phyloP scores from a whole-genome alignment of 2,888 invertebrate genomes.

The Agriopis marginaria region DNA sequence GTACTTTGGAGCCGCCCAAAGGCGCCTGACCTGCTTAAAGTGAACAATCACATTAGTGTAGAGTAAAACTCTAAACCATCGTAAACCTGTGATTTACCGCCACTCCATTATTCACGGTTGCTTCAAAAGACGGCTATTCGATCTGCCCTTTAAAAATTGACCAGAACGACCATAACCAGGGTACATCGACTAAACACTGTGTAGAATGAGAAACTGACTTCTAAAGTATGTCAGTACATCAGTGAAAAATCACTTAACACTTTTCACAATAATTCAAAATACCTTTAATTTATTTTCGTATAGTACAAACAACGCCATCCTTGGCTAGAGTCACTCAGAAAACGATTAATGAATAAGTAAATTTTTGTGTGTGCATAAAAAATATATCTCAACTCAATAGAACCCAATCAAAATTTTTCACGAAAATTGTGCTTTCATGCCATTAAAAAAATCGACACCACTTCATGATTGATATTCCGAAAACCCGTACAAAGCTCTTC shows the following conservation, averaged over 20 bases:
- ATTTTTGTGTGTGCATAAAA: too few species aligned
- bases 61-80: slow-evolving; percentile 9
- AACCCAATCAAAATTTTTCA: too few species aligned
- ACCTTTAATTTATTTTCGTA: too few species aligned
- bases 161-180: slow-evolving; percentile 35
- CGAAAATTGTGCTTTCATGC: too few species aligned
- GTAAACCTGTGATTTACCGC: slow-evolving; percentile 32
- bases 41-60: slow-evolving; percentile 14
- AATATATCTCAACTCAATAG: too few species aligned
- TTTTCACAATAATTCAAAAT: not conserved
- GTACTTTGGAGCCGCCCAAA: not conserved
- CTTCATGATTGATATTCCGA: too few species aligned
- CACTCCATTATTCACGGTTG: slow-evolving; percentile 31
- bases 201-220: not conserved
- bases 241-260: not conserved
- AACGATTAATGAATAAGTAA: too few species aligned
- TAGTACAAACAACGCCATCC: too few species aligned
- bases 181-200: not conserved
- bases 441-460: too few species aligned
- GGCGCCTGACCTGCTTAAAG: slow-evolving; percentile 7
- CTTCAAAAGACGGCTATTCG: slow-evolving; percentile 30
- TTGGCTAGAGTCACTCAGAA: too few species aligned
- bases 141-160: slow-evolving; percentile 43
- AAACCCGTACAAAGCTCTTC: too few species aligned
- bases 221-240: not conserved